These are phyloP conservation scores for Nothobranchius kuhntae DNA, from an alignment of 2,113 vertebrate species.

Conservation along the genomic window DNA sequence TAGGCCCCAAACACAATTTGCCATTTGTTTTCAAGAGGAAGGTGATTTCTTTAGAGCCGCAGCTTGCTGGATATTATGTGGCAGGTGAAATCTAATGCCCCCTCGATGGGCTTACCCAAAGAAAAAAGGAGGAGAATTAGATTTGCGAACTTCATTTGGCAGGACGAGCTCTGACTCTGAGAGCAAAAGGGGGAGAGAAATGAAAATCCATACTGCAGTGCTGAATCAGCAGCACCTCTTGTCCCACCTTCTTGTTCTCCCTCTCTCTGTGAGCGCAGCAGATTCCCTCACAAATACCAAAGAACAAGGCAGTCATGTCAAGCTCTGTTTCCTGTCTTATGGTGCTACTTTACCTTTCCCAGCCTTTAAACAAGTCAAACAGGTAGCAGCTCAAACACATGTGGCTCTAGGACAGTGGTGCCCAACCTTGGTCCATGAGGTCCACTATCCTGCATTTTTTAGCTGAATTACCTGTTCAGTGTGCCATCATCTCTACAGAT, in stretches of 20 bases:
- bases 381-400: background rate
- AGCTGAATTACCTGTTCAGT: too few species aligned
- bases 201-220: constrained; percentile 83
- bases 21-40: constrained; percentile 89
- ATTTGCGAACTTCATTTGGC: constrained; percentile 98
- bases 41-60: constrained; percentile 92
- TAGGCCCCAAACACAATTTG: constrained; percentile 89
- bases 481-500: too few species aligned
- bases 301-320: constrained; percentile 36
- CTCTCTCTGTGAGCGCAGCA: constrained; percentile 62
- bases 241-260: constrained; percentile 38
- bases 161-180: constrained; percentile 77
- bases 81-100: constrained; percentile 95
- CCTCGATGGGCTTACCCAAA: constrained; percentile 89
- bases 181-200: constrained; percentile 68
- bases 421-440: too few species aligned
- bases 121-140: constrained; percentile 79
- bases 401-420: too few species aligned
- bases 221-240: constrained; percentile 82
- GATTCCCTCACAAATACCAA: constrained; percentile 63
- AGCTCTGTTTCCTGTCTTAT: constrained; percentile 4
- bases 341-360: background rate
- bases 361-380: constrained; percentile 20
- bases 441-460: too few species aligned
- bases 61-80: constrained; percentile 93